Base-by-base conservation (phyloP, 2,797 vertebrate genomes). In the Masticophis lateralis region DNA sequence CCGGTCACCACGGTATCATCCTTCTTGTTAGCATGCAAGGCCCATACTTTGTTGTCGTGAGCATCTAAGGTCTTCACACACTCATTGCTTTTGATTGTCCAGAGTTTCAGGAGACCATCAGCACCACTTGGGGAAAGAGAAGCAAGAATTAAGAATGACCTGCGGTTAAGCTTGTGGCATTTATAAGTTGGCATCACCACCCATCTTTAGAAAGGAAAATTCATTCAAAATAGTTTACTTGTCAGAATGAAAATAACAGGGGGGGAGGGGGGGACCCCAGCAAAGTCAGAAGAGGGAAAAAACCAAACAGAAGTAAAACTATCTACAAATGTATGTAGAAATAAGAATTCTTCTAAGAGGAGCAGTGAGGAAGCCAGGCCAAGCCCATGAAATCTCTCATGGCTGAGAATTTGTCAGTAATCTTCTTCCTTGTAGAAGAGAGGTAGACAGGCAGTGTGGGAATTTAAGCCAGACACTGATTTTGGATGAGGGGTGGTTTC, bases 21-120 rank as follows among this genome's bases (percentile, higher is more conserved):
- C 43, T 97, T 98, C 93, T 96, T 97, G 96, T 97, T 99, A 94
- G 96, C 96, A 55, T 99, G 98, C n/a, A 99, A 98, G 69, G 98
- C 99, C 99, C 99, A 99, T 93, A 99, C 98, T 97, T 99, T 99
- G 94, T 99, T 98, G 95, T 99, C 98, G 1, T 99, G 99, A 53
- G 97, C 98, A 1, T 99, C 99, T 69, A 99, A 92, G 0, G 99
- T 99, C 97, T 98, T 98, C 94, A 99, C 98, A 10, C 99, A 99
- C 96, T 99, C 99, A 0, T 99, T 99, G 69, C 97, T 99, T 96
- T 99, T 99, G 94, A 99, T 99, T 87, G 99, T 99, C 99, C 99
- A 99, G 55, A 99, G 98, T 94, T 99, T 99, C 53, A 99, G 93
- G 14, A 99, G 98, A 25, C 99, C 99, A 0, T 99, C 99, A 0